Percentiles rank a stretch among this genome's conserved stretches.
Evolutionary conservation across 2,888 invertebrate genomes (phyloP).

Genomic region (Tachina grossa): DNA sequence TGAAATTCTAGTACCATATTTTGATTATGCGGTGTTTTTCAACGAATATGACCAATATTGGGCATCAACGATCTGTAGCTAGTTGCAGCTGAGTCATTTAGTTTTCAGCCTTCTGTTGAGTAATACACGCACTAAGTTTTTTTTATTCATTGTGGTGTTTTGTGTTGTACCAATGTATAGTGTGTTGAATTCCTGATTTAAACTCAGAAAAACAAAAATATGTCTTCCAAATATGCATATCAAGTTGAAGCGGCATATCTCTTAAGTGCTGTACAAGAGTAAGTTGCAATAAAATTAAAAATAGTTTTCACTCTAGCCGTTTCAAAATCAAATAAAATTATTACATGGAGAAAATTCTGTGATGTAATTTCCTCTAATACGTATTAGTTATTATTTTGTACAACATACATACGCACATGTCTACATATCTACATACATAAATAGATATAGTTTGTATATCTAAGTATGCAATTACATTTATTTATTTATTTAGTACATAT

Average conservation of each 20-base stretch:
- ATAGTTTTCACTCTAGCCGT: slow-evolving; percentile 12
- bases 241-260: slow-evolving; percentile 72
- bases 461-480: background rate
- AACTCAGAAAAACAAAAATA: slow-evolving; percentile 11
- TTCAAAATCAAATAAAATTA: background rate
- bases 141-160: background rate
- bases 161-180: background rate
- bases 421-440: too few species aligned
- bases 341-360: too few species aligned
- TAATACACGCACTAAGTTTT: background rate
- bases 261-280: slow-evolving; percentile 52
- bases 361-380: too few species aligned
- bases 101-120: background rate
- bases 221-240: slow-evolving; percentile 77
- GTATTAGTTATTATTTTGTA: too few species aligned
- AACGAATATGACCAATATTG: too few species aligned
- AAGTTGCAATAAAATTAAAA: slow-evolving; percentile 29
- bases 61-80: slow-evolving; percentile 9
- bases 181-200: background rate
- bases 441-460: too few species aligned
- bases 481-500: too few species aligned
- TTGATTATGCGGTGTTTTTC: too few species aligned
- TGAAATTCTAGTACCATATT: too few species aligned
- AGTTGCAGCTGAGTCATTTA: background rate
- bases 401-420: too few species aligned